Percentiles rank a stretch among this genome's conserved stretches.
Evolutionary conservation across 2,797 vertebrate genomes (phyloP).

Genomic region (Oreochromis grahami): DNA sequence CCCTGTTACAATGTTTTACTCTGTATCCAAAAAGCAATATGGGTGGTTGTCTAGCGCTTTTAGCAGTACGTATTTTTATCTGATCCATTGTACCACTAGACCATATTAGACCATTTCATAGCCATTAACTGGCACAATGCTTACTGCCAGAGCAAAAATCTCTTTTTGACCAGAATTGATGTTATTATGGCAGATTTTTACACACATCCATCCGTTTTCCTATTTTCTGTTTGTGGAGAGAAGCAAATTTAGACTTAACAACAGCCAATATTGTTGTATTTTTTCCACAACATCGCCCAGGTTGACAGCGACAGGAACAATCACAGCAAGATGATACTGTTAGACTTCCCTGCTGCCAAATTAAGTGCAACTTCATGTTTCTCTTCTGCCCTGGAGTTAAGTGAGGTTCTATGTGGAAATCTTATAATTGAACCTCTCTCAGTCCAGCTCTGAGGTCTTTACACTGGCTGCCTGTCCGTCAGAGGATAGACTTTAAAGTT

Average conservation of each 20-base stretch:
- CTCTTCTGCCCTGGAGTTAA: constrained; percentile 6
- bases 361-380: constrained; percentile 44
- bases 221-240: neutral
- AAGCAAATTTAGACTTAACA: neutral
- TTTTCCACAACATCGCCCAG: constrained; percentile 23
- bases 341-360: constrained; percentile 1
- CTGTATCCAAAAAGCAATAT: neutral
- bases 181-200: neutral
- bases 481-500: too few relatives aligned
- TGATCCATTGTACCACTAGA: neutral
- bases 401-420: constrained; percentile 17
- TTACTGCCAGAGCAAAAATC: neutral
- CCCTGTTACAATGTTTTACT: neutral
- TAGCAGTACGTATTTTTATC: neutral
- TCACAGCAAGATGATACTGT: constrained; percentile 24
- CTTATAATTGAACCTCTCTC: constrained; percentile 42
- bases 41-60: neutral
- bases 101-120: neutral
- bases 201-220: neutral
- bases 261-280: constrained; percentile 3
- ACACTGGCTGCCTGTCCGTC: too few relatives aligned
- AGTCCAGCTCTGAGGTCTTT: too few relatives aligned
- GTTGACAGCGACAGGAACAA: constrained; percentile 20
- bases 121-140: neutral
- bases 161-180: neutral